phyloP scores from a whole-genome alignment of 2,888 invertebrate genomes.

The Ochropacha duplaris region DNA sequence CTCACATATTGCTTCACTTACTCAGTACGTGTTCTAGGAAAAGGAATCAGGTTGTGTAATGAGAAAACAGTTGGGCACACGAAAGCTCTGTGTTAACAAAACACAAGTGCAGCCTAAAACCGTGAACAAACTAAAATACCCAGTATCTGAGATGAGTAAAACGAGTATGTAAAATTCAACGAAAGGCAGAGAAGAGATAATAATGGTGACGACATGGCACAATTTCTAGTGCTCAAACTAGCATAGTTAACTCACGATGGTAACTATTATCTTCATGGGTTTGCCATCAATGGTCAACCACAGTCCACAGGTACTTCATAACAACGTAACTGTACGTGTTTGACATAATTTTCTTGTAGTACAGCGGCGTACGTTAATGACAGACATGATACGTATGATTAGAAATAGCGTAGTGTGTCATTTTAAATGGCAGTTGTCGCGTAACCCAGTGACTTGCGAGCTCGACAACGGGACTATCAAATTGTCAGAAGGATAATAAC shows the following conservation, averaged over 20 bases:
- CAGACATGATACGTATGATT: constrained; percentile 12
- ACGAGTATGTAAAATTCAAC: not conserved
- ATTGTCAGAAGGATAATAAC: not conserved
- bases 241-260: not conserved
- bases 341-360: constrained; percentile 27
- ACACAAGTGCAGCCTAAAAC: not conserved
- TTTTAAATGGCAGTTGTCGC: constrained; percentile 23
- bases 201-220: not conserved
- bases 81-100: not conserved
- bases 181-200: not conserved
- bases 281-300: constrained; percentile 23
- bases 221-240: not conserved
- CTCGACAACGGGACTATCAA: not conserved
- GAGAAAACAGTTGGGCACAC: not conserved
- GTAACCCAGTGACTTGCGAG: constrained; percentile 9
- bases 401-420: constrained; percentile 30
- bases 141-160: not conserved
- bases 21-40: not conserved
- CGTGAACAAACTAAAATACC: not conserved
- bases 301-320: constrained; percentile 29
- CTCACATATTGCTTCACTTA: not conserved
- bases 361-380: not conserved
- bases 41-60: not conserved
- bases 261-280: constrained; percentile 7
- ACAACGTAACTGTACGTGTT: constrained; percentile 35